These are phyloP conservation scores for human DNA, from an alignment of 2,113 vertebrate species.

Conservation along the genomic window GRCh38 chr4:4478501-4479000, in stretches of 20 bases:
- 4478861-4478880: neutral
- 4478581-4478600: neutral
- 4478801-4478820: neutral
- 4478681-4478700: accelerated
- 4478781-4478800: accelerated
- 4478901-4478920: neutral
- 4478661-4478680: neutral
- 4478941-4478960: constrained; percentile 8
- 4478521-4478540: neutral
- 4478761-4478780: neutral
- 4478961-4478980: neutral
- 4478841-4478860: neutral
- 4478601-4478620: neutral
- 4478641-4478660: neutral
- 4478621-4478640: neutral
- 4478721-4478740: neutral
- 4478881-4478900: neutral
- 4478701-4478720: neutral
- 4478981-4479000: neutral
- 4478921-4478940: neutral
- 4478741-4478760: accelerated
- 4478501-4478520: accelerated
- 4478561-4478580: neutral
- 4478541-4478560: neutral
- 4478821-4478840: neutral